Percentiles rank a stretch among this genome's conserved stretches.
phyloP scores from a whole-genome alignment of 2,113 vertebrate genomes.

The Dasyprocta punctata region DNA sequence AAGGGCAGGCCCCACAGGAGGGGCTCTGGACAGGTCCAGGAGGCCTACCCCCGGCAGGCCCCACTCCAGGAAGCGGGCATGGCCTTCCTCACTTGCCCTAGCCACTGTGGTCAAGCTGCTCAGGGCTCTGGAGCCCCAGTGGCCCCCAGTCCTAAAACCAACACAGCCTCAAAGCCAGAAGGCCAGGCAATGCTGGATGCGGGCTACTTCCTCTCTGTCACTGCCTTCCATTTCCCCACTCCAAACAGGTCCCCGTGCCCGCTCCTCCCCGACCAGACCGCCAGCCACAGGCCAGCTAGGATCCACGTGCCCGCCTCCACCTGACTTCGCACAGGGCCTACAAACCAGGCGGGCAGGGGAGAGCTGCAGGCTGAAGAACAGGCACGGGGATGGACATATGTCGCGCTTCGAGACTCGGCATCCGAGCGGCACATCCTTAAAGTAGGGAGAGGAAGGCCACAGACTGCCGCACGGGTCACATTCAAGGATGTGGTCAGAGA shows the following conservation, averaged over 20 bases:
- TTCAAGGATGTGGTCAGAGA: not conserved
- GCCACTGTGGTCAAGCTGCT: accelerated
- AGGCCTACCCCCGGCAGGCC: no score
- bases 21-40: not conserved
- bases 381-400: accelerated
- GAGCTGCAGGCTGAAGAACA: accelerated
- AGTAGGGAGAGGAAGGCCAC: not conserved
- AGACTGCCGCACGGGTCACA: accelerated
- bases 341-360: not conserved
- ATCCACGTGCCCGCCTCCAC: accelerated
- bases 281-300: not conserved
- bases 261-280: not conserved
- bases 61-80: not conserved
- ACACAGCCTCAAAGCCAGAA: not conserved
- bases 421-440: not conserved
- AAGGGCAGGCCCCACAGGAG: not conserved
- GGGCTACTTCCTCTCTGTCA: not conserved
- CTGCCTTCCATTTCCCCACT: accelerated
- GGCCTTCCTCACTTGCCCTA: accelerated
- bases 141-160: not conserved
- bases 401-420: accelerated
- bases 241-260: not conserved
- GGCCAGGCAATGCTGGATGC: not conserved
- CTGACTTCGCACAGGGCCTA: not conserved
- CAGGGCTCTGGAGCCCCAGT: accelerated